phyloP scores from a whole-genome alignment of 2,113 vertebrate genomes.

The Sialia sialis region DNA sequence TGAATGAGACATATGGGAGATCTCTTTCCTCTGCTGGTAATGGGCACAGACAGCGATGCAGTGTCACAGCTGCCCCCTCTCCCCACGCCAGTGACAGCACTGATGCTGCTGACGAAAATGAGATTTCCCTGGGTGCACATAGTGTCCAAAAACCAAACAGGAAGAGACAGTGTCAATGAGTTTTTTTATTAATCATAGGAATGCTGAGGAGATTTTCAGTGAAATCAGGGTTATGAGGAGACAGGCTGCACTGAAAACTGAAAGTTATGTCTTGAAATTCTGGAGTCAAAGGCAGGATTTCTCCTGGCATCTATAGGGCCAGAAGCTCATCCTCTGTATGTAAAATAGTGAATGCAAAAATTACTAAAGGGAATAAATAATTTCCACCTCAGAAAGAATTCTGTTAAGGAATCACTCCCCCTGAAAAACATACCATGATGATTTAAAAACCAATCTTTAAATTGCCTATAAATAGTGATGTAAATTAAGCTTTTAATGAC shows the following conservation, averaged over 20 bases:
- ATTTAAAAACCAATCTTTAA: not conserved
- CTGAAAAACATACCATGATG: not conserved
- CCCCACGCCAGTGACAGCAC: not conserved
- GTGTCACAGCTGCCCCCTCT: not conserved
- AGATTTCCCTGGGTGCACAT: not conserved
- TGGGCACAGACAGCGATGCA: not conserved
- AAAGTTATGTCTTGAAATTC: not conserved
- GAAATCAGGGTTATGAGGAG: not conserved
- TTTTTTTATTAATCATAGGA: not conserved
- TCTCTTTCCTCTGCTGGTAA: not conserved
- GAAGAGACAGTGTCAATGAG: conserved; percentile 3
- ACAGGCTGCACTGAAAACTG: not conserved
- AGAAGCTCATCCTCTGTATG: not conserved
- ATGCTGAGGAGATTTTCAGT: not conserved
- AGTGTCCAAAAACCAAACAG: not conserved
- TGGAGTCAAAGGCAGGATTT: not conserved
- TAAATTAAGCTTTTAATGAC: not conserved
- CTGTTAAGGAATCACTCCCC: not conserved
- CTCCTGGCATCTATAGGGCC: not conserved
- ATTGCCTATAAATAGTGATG: not conserved
- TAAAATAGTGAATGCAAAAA: not conserved
- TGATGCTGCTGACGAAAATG: not conserved
- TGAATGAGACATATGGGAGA: not conserved
- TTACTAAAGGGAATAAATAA: not conserved
- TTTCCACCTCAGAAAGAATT: not conserved